These are phyloP conservation scores for Caenorhabditis sp. DNA, from an alignment of 2,888 invertebrate genomes.

Conservation along the genomic window DNA sequence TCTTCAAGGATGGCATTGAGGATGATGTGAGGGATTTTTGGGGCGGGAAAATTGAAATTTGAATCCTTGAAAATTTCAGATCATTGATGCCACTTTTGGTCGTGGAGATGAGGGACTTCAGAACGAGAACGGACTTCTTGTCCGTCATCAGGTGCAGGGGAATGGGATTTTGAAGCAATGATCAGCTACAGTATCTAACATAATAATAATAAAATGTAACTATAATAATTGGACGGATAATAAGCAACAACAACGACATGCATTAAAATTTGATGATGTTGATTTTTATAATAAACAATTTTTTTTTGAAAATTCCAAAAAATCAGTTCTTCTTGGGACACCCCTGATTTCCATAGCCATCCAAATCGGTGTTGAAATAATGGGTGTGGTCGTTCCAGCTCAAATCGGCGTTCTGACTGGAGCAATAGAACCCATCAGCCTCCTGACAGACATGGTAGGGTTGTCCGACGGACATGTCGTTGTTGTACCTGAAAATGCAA, in stretches of 20 bases:
- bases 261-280: slow-evolving; percentile 11
- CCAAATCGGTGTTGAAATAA: slow-evolving; percentile 62
- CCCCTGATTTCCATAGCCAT: slow-evolving; percentile 56
- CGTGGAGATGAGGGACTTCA: slow-evolving; percentile 64
- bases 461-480: slow-evolving; percentile 57
- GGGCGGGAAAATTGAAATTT: slow-evolving; percentile 1
- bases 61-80: slow-evolving; percentile 41
- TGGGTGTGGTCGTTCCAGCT: slow-evolving; percentile 64
- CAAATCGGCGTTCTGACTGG: slow-evolving; percentile 53
- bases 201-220: slow-evolving; percentile 22
- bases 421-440: slow-evolving; percentile 63
- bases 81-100: slow-evolving; percentile 63
- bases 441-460: slow-evolving; percentile 57
- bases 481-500: slow-evolving; percentile 58
- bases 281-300: slow-evolving; percentile 2
- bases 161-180: slow-evolving; percentile 45
- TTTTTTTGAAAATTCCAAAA: neutral
- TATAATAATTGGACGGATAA: slow-evolving; percentile 24
- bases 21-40: slow-evolving; percentile 65
- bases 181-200: neutral
- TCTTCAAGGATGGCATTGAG: slow-evolving; percentile 82
- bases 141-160: slow-evolving; percentile 53
- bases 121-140: slow-evolving; percentile 72
- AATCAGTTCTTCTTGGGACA: slow-evolving; percentile 49
- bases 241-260: slow-evolving; percentile 10